Conservation (phyloP, 1,140 invertebrate species). For the Caenorhabditis inopinata region DNA sequence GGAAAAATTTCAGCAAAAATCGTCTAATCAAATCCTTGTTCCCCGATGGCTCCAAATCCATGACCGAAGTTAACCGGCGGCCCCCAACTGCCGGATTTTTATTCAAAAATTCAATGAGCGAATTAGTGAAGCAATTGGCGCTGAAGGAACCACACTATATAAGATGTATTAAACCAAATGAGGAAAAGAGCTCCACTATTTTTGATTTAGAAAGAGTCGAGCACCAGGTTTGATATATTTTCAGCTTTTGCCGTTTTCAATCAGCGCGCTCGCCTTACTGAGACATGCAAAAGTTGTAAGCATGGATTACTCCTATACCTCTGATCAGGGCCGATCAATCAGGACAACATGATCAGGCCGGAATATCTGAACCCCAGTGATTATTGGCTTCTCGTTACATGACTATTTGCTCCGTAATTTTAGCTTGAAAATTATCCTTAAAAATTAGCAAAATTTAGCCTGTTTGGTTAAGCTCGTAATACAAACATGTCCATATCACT, state of each 20-base stretch:
- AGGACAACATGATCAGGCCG: no score
- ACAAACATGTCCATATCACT: no score
- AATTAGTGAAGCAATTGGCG: conserved; percentile 81
- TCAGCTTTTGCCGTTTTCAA: not conserved
- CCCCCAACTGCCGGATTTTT: conserved; percentile 76
- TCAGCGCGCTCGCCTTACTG: no score
- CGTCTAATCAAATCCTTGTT: conserved; percentile 72
- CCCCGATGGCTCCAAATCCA: conserved; percentile 71
- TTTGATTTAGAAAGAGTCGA: conserved; percentile 75
- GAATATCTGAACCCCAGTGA: no score
- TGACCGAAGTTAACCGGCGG: conserved; percentile 73
- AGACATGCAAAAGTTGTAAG: no score
- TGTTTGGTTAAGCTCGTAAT: no score
- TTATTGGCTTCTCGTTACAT: no score
- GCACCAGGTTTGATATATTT: conserved; percentile 67
- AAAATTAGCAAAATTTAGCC: no score
- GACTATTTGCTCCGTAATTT: no score
- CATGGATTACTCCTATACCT: no score
- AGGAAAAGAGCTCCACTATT: conserved; percentile 74
- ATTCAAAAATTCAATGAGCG: conserved; percentile 90
- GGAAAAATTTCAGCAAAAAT: conserved; percentile 67
- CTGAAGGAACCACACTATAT: conserved; percentile 75
- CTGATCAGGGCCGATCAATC: no score
- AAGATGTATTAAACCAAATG: conserved; percentile 77
- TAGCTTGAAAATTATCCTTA: no score